Percentiles rank a stretch among this genome's conserved stretches.
These are phyloP conservation scores for Polymixis flavicincta DNA, from an alignment of 2,888 invertebrate genomes.

Conservation along the genomic window DNA sequence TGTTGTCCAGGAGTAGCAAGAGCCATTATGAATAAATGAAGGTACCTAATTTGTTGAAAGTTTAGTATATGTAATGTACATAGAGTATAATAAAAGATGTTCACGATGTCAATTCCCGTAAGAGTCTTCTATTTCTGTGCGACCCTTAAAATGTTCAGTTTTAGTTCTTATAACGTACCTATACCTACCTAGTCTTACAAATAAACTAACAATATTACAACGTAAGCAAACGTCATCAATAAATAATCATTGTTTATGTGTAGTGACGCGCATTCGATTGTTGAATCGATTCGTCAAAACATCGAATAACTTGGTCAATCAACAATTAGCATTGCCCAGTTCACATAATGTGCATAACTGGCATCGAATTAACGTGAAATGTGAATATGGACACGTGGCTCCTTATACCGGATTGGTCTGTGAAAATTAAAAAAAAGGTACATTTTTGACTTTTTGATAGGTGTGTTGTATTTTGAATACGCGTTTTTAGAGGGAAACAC, in stretches of 20 bases:
- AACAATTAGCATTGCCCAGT: slow-evolving; percentile 50
- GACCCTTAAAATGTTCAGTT: neutral
- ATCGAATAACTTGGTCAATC: slow-evolving; percentile 63
- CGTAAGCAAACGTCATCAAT: slow-evolving; percentile 10
- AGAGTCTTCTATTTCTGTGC: neutral
- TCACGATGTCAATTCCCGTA: neutral
- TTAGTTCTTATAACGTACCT: neutral
- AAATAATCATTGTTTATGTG: slow-evolving; percentile 34
- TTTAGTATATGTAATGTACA: too few species aligned
- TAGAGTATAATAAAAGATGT: neutral
- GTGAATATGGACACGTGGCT: slow-evolving; percentile 52
- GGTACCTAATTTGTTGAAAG: too few species aligned
- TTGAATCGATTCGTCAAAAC: slow-evolving; percentile 56
- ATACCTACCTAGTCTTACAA: neutral
- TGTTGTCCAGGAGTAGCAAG: too few species aligned
- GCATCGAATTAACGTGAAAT: slow-evolving; percentile 13
- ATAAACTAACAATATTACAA: neutral
- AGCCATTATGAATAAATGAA: too few species aligned
- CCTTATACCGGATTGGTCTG: slow-evolving; percentile 34
- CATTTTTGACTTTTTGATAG: slow-evolving; percentile 24
- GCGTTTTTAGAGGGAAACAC: too few species aligned
- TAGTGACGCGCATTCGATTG: slow-evolving; percentile 47
- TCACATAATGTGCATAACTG: slow-evolving; percentile 19
- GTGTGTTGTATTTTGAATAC: neutral
- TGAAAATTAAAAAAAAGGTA: slow-evolving; percentile 50